Evolutionary conservation across 2,113 vertebrate species (phyloP), one percentile per base, ranked within the genome.

Genomic region (Syrmaticus mikado): DNA sequence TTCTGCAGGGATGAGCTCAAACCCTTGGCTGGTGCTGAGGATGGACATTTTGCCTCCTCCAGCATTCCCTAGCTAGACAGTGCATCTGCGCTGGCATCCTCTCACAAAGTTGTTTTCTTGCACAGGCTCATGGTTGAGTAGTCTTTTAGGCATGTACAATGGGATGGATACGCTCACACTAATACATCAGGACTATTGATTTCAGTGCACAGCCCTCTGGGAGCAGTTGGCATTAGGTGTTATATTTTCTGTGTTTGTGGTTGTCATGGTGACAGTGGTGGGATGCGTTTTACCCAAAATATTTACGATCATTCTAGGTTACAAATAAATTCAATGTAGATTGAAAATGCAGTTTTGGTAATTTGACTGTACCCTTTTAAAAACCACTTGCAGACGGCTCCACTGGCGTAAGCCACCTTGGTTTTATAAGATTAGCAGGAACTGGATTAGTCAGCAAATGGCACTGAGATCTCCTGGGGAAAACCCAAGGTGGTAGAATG

Each of bases 401-500:
- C 53, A 13, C 13, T 70, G 70, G 30, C 1, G 0, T 55, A 55
- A 85, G 36, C 2, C n/a, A 38, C 28, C 64, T 87, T 25, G 12
- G 73, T 94, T 93, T 70, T 76, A 6, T 32, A 28, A 30, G 55
- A 82, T 87, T 53, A 85, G 19, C 18, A 87, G 38, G 32, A 74
- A 46, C 64, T 91, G 64, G 50, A 77, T 92, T 87, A 61, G 79
- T 78, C 68, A 90, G 57, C 52, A 82, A 46, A 46, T 82, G 64
- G 58, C 27, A 50, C n/a, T 24, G 40, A 89, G 53, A 60, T 82
- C 10, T 84, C 65, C 78, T 82, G 67, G 52, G 46, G 53, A 55
- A 81, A 89, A 71, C 58, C 60, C 68, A 71, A 90, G 41, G 38
- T 83, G 72, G 40, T 52, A 81, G 52, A 43, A 55, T 65, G 68